Base-by-base conservation (phyloP, 2,797 vertebrate genomes). In the Anguilla anguilla region DNA sequence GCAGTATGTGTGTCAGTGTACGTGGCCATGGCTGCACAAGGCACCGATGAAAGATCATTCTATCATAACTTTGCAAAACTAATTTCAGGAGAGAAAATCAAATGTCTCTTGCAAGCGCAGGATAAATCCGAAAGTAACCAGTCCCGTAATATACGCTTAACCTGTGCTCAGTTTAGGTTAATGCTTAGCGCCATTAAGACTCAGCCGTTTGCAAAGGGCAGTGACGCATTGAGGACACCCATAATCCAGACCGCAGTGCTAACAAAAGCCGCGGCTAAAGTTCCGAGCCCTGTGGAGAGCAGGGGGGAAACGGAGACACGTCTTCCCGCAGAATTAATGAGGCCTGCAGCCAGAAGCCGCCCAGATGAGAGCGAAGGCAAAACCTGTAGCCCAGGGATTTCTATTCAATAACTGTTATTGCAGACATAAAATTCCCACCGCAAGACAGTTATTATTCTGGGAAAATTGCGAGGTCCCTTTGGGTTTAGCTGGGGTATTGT, bases 371-470 rank as follows among this genome's bases (percentile, higher is more conserved):
- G 89, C 15, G 84, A 88, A 83, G 85, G 83, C 88, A 88, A 83
- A 85, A 88, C 86, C 91, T 59, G 67, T 85, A 88, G 88, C 90
- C 35, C 19, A 79, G 88, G 88, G 92, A 93, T 89, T 90, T 89
- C 90, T 90, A 88, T 90, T 91, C 91, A 92, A 89, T 92, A 90
- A 89, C 85, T 84, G 69, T 89, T 91, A 91, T 89, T 92, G 88
- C 87, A 88, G 88, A 88, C 86, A 82, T 79, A 64, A 86, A 89
- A 84, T 88, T 53, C 67, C 83, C 86, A 85, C 87, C 0, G 85
- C 85, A 67, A 53, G 86, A 85, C 81, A 2, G 17, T 88, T 89
- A 90, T 91, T 90, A 89, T 90, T 90, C 86, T 55, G 15, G 55
- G 85, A 86, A 91, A 89, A 90, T 89, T 87, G 87, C 79, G 25